Conservation (phyloP, 2,113 vertebrate species). For the Mesembrinibis cayennensis region DNA sequence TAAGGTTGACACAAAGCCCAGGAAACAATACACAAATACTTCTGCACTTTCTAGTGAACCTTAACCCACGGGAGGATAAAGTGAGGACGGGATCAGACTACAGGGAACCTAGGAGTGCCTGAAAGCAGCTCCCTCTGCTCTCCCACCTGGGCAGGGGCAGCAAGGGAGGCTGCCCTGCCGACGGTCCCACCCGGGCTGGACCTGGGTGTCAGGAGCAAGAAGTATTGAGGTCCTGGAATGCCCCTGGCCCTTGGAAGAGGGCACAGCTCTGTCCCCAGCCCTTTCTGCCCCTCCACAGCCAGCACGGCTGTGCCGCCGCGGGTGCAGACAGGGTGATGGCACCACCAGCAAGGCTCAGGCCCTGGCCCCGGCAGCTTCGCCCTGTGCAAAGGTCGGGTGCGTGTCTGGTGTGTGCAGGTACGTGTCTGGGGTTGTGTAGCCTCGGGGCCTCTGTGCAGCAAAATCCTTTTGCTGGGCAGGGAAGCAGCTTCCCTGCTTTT, state of each 20-base stretch:
- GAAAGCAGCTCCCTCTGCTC: neutral
- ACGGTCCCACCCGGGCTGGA: neutral
- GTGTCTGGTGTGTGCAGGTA: neutral
- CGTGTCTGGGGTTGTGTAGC: neutral
- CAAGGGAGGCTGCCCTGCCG: neutral
- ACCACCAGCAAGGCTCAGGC: neutral
- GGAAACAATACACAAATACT: neutral
- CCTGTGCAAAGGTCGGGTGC: neutral
- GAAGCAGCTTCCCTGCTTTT: neutral
- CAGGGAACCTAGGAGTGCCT: neutral
- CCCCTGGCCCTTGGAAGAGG: neutral
- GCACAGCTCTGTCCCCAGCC: neutral
- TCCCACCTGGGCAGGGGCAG: neutral
- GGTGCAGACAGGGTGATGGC: neutral
- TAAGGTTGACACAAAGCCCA: slow-evolving; percentile 23
- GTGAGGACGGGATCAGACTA: neutral
- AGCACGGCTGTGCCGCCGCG: accelerated
- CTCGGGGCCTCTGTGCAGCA: neutral
- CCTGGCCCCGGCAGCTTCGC: accelerated
- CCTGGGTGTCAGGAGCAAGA: neutral
- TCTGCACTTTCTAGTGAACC: neutral
- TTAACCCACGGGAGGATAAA: neutral
- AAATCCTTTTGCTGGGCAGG: neutral
- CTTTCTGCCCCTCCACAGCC: neutral
- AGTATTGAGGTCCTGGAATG: neutral